Percentiles rank a stretch among this genome's conserved stretches.
Conservation (phyloP, 1,140 invertebrate genomes). For the Lasioglossum albipes region DNA sequence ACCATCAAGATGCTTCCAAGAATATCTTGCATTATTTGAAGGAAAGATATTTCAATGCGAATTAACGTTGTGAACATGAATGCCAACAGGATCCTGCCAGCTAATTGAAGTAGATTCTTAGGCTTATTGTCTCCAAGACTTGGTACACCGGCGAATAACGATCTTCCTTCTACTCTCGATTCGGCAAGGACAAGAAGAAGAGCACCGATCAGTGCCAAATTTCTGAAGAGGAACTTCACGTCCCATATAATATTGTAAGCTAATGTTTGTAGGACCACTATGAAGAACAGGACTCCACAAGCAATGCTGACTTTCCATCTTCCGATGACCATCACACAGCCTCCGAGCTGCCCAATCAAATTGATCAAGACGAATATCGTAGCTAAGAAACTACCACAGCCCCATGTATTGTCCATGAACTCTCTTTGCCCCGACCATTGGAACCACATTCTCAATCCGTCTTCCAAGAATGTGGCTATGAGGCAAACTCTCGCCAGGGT, state of each 20-base stretch:
- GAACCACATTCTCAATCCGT: slow-evolving; percentile 99
- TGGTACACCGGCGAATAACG: slow-evolving; percentile 98
- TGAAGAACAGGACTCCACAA: slow-evolving; percentile 96
- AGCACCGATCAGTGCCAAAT: slow-evolving; percentile 97
- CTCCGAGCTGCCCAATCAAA: slow-evolving; percentile 96
- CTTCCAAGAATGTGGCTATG: slow-evolving; percentile 99
- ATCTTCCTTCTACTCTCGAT: slow-evolving; percentile 93
- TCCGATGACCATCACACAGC: slow-evolving; percentile 96
- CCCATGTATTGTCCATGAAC: slow-evolving; percentile 99
- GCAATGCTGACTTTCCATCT: slow-evolving; percentile 96
- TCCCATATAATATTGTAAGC: slow-evolving; percentile 99
- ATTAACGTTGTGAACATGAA: slow-evolving; percentile 99
- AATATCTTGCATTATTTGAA: slow-evolving; percentile 91
- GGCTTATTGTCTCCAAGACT: slow-evolving; percentile 97
- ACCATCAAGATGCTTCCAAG: slow-evolving; percentile 97
- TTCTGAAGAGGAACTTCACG: slow-evolving; percentile 96
- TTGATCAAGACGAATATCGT: slow-evolving; percentile 96
- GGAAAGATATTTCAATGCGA: slow-evolving; percentile 93
- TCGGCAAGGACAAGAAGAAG: slow-evolving; percentile 97
- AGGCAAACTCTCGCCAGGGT: slow-evolving; percentile 97
- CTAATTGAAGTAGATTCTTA: slow-evolving; percentile 97
- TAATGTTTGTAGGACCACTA: slow-evolving; percentile 96
- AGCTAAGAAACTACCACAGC: slow-evolving; percentile 96
- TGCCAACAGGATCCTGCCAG: slow-evolving; percentile 96
- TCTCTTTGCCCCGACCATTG: slow-evolving; percentile 99